Evolutionary conservation across 2,888 invertebrate species (phyloP), one percentile per base, ranked within the genome.

Genomic region (Sminthurides aquaticus): DNA sequence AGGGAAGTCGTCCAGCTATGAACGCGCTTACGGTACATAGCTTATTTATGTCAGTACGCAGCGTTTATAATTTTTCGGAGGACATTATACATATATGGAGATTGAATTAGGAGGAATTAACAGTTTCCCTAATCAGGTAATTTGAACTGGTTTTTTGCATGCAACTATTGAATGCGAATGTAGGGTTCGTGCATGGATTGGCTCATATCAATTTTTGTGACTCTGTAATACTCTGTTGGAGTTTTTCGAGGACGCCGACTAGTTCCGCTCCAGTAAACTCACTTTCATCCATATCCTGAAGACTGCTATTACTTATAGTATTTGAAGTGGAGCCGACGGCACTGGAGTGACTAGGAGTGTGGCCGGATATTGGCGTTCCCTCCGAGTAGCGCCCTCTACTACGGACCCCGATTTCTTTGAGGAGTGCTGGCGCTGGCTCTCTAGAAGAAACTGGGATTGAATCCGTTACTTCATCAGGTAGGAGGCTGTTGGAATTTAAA

Each of bases 281-380:
- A 43, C 84, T 81, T 61, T 82, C 85, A 74, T 87, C 87, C 69
- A 86, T 79, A 76, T 88, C 87, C 62, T 86, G 84, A n/a, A 88
- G 81, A 75, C 87, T 88, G 65, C 87, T 87, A 79, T 88, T 88
- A 77, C 87, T 88, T 75, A 88, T 87, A 67, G 70, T 72, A 55
- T 69, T 70, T 20, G 60, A 43, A 26, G 56, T 52, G 18, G 34
- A 27, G 8, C 28, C 49, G 57, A 57, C 58, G n/a, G 34, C 49
- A 49, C 57, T 57, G 3, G 49, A 20, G 3, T 62, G 57, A 28
- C 62, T 57, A 34, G 27, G 11, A 2, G 49, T 29, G 43, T 28
- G 28, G 8, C 20, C 22, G 56, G 22, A 5, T 18, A 20, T 5
- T 24, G 18, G 26, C 28, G 22, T 24, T 26, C 20, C 55, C 55